A percentile compares a stretch with the other conserved stretches of the same genome.
These are phyloP conservation scores for Daktulosphaira vitifoliae DNA, from an alignment of 1,140 invertebrate species.

Conservation along the genomic window DNA sequence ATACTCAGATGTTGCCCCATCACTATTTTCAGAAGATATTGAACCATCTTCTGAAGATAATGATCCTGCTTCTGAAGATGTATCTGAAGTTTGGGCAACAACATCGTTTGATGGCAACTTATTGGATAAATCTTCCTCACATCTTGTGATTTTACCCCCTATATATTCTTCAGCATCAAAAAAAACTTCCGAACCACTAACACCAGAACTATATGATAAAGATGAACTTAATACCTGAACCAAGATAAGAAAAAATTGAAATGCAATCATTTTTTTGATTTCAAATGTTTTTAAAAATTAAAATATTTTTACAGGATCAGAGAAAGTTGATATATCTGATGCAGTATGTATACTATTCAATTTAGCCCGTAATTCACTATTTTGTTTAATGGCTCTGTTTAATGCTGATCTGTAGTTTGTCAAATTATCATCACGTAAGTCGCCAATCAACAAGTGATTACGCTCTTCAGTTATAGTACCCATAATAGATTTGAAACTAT, in stretches of 20 bases:
- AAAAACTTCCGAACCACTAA: slow-evolving; percentile 69
- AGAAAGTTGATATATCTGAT: slow-evolving; percentile 51
- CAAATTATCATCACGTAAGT: slow-evolving; percentile 6
- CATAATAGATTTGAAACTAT: slow-evolving; percentile 47
- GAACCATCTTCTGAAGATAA: slow-evolving; percentile 54
- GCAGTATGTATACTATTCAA: slow-evolving; percentile 59
- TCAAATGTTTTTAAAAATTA: slow-evolving; percentile 1
- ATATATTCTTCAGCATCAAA: slow-evolving; percentile 66
- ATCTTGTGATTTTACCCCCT: slow-evolving; percentile 32
- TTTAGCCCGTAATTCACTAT: slow-evolving; percentile 57
- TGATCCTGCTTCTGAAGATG: slow-evolving; percentile 56
- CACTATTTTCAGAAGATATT: slow-evolving; percentile 38
- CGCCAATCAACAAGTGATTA: slow-evolving; percentile 46
- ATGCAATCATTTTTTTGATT: not conserved
- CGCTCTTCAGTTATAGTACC: slow-evolving; percentile 53
- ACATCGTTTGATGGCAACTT: slow-evolving; percentile 28
- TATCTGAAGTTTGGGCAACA: slow-evolving; percentile 47
- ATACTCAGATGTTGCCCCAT: slow-evolving; percentile 40
- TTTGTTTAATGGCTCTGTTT: slow-evolving; percentile 58
- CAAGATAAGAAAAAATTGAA: slow-evolving; percentile 24
- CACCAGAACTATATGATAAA: slow-evolving; percentile 62
- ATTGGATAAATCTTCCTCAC: slow-evolving; percentile 21
- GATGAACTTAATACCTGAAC: slow-evolving; percentile 49
- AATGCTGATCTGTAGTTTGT: slow-evolving; percentile 19
- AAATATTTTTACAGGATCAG: slow-evolving; percentile 45